Base-by-base conservation (phyloP, 2,888 invertebrate genomes). In the Parthenolecanium corni region DNA sequence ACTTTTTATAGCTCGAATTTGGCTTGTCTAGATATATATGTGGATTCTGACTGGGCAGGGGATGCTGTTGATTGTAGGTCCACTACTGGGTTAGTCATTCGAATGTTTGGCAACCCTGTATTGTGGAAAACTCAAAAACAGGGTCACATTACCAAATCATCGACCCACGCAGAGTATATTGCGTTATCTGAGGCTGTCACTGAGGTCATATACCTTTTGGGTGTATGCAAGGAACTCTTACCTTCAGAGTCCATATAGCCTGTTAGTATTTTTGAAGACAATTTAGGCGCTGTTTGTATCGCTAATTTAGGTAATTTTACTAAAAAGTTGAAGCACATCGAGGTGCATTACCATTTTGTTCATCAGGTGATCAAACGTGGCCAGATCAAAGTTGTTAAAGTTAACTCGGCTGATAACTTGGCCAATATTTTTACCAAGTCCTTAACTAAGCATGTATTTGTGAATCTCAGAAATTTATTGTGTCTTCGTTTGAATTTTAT, bases 71-170 rank as follows among this genome's bases (percentile, higher is more conserved):
- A n/a, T n/a, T n/a, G n/a, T n/a, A 21, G 52, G 24, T 52, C 52
- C 4, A 52, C 52, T 18, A 18, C 52, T 21, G 52, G 52, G 5
- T 52, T 21, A 20, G 24, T 11, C n/a, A 52, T 52, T 24, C 14
- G 24, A n/a, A 6, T 52, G 6, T 52, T 52, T 52, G 24, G 24
- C n/a, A 52, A 52, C 24, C 21, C 21, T 4, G 14, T 52, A 4
- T 52, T 18, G n/a, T 52, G 52, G 52, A 52, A 23, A 52, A 9
- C 52, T 23, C 20, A 23, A 11, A 52, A 52, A 21, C 52, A 52
- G 23, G 14, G 11, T 11, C 23, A 18, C 6, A 23, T 52, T 12
- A 21, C 52, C 4, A 11, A 52, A 23, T 52, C n/a, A n/a, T n/a
- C n/a, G n/a, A n/a, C n/a, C n/a, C n/a, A n/a, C n/a, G n/a, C n/a